Percentiles rank a stretch among this genome's conserved stretches.
Conservation (phyloP, 2,797 vertebrate species). For the Sebastolobus alascanus region DNA sequence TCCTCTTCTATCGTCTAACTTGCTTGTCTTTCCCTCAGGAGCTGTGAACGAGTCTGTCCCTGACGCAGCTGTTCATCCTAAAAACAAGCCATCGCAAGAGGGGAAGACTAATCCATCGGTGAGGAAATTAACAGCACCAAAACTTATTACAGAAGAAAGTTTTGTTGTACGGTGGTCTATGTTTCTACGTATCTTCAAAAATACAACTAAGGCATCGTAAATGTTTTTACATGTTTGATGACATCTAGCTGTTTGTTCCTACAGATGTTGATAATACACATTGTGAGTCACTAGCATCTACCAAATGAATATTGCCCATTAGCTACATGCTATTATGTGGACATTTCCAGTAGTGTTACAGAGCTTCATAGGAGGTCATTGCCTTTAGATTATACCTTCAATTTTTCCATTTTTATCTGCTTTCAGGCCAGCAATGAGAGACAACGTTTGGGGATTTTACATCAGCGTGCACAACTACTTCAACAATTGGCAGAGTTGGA, state of each 20-base stretch:
- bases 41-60: slow-evolving; percentile 35
- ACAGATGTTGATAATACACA: not conserved
- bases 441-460: slow-evolving; percentile 48
- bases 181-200: not conserved
- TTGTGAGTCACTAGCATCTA: not conserved
- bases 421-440: slow-evolving; percentile 45
- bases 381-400: not conserved
- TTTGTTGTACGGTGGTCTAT: not conserved
- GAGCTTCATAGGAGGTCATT: not conserved
- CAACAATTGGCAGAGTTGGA: slow-evolving; percentile 68
- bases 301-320: not conserved
- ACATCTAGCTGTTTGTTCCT: not conserved
- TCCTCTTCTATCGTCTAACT: not conserved
- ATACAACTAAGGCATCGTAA: not conserved
- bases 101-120: slow-evolving; percentile 46
- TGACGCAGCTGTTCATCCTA: slow-evolving; percentile 23
- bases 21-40: slow-evolving; percentile 44
- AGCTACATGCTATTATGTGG: not conserved
- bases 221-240: not conserved
- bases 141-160: not conserved
- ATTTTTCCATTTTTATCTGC: not conserved
- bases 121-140: slow-evolving; percentile 29
- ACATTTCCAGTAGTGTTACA: not conserved
- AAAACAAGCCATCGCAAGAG: slow-evolving; percentile 29
- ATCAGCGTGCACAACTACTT: slow-evolving; percentile 60